Evolutionary conservation across 2,888 invertebrate species (phyloP), one percentile per base, ranked within the genome.

Genomic region (Apodemia duryi): DNA sequence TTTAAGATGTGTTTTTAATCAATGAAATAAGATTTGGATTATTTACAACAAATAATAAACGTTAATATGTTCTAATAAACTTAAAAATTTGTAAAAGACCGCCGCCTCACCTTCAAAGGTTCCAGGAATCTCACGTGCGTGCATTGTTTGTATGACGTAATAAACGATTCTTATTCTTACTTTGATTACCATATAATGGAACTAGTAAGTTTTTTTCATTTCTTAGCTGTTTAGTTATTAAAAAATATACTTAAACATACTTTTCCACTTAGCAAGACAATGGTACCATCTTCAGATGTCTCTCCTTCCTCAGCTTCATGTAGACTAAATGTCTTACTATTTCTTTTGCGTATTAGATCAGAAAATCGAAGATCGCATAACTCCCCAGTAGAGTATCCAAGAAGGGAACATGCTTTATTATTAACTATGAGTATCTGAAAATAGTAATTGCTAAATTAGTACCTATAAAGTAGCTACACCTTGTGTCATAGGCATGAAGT

Each of bases 341-440:
- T 93, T 75, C 86, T 93, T 65, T 87, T 93, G 62, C 88, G 85
- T 1, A 94, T 80, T 7, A 94, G 79, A 61, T 93, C 93, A 0
- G 88, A 85, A 73, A 94, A 92, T 21, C 88, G 80, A 43, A 93
- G 83, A 2, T 88, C 88, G 61, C 93, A 92, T 0, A 93, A 80
- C 74, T 93, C 93, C 0, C 90, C 87, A 0, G 93, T 88, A 0
- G 93, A 90, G 71, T 93, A 94, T 10, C 93, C 93, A 35, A 94
- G 84, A 46, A 94, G 81, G 1, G 94, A 93, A 74, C 94, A 94
- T 6, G 95, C 95, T 80, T 94, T 94, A 75, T 93, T 94, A 84
- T 95, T 95, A 13, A 94, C 94, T 76, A 94, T 94, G 28, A 95
- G 84, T 69, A 95, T 94, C 94, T 94, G 82, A 3, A 81, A 82